phyloP scores from a whole-genome alignment of 2,888 invertebrate genomes.

The Ferrisia virgata region DNA sequence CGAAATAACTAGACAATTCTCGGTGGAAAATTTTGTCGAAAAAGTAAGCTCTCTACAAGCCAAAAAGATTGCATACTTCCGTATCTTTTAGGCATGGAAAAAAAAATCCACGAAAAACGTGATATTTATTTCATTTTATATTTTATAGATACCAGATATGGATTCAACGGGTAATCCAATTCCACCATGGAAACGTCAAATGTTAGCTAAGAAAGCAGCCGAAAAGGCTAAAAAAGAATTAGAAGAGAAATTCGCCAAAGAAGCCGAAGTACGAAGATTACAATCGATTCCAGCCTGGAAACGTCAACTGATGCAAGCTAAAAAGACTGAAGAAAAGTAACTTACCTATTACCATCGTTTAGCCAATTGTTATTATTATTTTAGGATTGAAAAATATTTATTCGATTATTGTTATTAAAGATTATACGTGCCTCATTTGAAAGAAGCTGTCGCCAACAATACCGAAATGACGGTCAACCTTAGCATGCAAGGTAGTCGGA shows the following conservation, averaged over 20 bases:
- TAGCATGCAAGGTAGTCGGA: neutral
- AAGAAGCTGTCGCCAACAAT: conserved; percentile 20
- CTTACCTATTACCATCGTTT: conserved; percentile 47
- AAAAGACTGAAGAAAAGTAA: conserved; percentile 76
- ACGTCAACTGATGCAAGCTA: conserved; percentile 77
- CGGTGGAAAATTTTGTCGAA: conserved; percentile 81
- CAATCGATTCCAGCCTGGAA: conserved; percentile 93
- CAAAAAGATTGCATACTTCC: neutral
- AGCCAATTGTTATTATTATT: neutral
- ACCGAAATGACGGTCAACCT: conserved; percentile 33
- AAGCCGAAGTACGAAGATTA: conserved; percentile 79
- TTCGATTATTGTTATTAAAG: neutral
- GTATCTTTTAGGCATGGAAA: too few relatives aligned
- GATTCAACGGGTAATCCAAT: conserved; percentile 85
- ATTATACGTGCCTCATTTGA: conserved; percentile 1
- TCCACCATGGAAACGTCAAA: conserved; percentile 92
- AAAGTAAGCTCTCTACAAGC: conserved; percentile 64
- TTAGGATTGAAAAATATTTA: too few relatives aligned
- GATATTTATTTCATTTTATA: neutral
- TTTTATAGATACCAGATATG: conserved; percentile 75
- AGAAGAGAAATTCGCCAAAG: conserved; percentile 78
- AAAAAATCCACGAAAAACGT: too few relatives aligned
- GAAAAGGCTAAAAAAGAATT: conserved; percentile 88
- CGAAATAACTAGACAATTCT: conserved; percentile 80
- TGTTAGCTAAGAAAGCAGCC: conserved; percentile 90